These are phyloP conservation scores for Salpingus planirostris DNA, from an alignment of 2,888 invertebrate species.

Conservation along the genomic window DNA sequence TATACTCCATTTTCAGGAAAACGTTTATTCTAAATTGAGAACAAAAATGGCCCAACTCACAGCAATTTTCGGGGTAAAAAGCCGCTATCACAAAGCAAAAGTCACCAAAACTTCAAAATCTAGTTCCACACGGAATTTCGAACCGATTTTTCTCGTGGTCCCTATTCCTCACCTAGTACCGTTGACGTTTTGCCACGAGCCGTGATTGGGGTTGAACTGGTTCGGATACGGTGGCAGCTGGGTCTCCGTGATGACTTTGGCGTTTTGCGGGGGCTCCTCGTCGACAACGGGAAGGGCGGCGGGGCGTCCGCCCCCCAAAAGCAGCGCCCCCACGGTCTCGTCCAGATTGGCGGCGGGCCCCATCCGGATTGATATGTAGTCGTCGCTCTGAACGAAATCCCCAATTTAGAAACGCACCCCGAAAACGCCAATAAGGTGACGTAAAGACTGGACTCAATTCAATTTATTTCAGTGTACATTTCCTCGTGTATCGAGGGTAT, in stretches of 20 bases:
- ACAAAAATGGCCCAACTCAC: no score
- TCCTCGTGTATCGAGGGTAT: no score
- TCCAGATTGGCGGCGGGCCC: slow-evolving; percentile 42
- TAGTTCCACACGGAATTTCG: no score
- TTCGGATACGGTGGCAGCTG: slow-evolving; percentile 53
- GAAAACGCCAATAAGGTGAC: neutral
- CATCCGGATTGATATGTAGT: slow-evolving; percentile 42
- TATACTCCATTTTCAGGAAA: no score
- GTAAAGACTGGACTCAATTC: neutral
- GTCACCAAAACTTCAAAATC: no score
- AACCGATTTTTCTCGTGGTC: no score
- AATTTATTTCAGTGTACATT: no score
- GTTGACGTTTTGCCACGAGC: slow-evolving; percentile 69
- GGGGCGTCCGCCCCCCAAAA: slow-evolving; percentile 28
- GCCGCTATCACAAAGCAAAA: no score
- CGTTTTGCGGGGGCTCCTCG: slow-evolving; percentile 18
- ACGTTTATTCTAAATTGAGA: no score
- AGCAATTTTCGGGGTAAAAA: no score
- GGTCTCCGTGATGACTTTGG: slow-evolving; percentile 36
- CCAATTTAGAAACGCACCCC: no score
- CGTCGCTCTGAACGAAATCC: slow-evolving; percentile 41
- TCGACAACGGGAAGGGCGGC: slow-evolving; percentile 22
- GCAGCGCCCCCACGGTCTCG: slow-evolving; percentile 39
- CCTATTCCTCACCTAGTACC: slow-evolving; percentile 64
- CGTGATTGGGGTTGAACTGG: slow-evolving; percentile 60